Base-by-base conservation (phyloP, 1,140 invertebrate species). In the Stratiolaelaps scimitus region DNA sequence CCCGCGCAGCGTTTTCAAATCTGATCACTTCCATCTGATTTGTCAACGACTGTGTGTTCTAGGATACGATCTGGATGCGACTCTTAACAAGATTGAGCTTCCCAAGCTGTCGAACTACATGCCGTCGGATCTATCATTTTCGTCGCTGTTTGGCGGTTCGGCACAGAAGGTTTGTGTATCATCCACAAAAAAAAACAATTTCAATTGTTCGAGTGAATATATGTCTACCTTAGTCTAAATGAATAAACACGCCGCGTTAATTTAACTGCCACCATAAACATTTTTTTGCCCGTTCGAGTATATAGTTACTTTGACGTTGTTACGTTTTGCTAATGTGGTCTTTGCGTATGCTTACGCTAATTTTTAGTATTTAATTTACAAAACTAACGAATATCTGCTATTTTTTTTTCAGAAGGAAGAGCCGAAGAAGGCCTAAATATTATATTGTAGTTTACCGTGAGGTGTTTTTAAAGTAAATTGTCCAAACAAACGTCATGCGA, bases 401-500 rank as follows among this genome's bases (percentile, higher is more conserved):
- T 60, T 23, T 60, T 45, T 60, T 23, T 60, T 60, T 26, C 53
- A 60, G 53, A 60, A n/a, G 34, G 53, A 60, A 10, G 15, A 60
- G 26, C 23, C 23, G 26, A 60, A 60, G 20, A 60, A 20, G 15
- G 23, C 53, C 6, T 60, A 23, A 2, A 17, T 60, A 5, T 48
- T 40, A 40, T 40, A 40, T 40, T 40, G 10, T 10, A 4, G 10
- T 40, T 6, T 10, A 40, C 4, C 34, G 34, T 40, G 10, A 40
- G 34, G 34, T 40, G 4, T 40, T 40, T 40, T 40, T 40, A n/a
- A 40, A 40, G 34, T 40, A 40, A 40, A 6, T 40, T 40, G n/a
- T n/a, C n/a, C n/a, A n/a, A n/a, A 40, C 4, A 40, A 40, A 40
- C 10, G 34, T 40, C 10, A 10, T 6, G 5, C 34, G 34, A 40